A percentile compares a stretch with the other conserved stretches of the same genome.
Conservation (phyloP, 53 echinoderm and acorn worm genomes). For the Stichopus horrens region DNA sequence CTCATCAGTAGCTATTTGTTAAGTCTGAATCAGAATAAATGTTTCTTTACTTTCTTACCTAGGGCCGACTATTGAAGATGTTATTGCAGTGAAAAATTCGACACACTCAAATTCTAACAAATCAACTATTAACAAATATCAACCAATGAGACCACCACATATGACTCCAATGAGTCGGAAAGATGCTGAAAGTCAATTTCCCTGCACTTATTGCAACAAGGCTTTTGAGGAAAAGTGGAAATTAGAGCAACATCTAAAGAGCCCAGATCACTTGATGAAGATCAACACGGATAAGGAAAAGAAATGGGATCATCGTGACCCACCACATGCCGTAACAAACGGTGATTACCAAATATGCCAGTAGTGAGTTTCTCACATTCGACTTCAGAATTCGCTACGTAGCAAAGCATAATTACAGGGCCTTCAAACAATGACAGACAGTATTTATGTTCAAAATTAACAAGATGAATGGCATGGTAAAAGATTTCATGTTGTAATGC, state of each 20-base stretch:
- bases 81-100: conserved; percentile 48
- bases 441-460: too few relatives aligned
- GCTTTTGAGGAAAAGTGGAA: conserved; percentile 59
- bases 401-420: too few relatives aligned
- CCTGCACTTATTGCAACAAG: conserved; percentile 76
- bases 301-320: conserved; percentile 80
- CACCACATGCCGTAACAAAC: conserved; percentile 62
- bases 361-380: conserved; percentile 47
- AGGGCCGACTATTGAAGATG: conserved; percentile 73
- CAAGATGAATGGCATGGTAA: too few relatives aligned
- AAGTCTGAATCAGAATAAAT: too few relatives aligned
- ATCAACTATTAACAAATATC: not conserved
- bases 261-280: conserved; percentile 63
- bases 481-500: too few relatives aligned
- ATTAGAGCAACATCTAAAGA: conserved; percentile 67
- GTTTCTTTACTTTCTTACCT: not conserved
- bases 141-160: not conserved
- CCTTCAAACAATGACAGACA: too few relatives aligned
- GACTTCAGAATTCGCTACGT: too few relatives aligned
- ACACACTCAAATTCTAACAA: not conserved
- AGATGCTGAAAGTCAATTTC: conserved; percentile 26
- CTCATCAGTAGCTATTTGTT: too few relatives aligned
- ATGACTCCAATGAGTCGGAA: not conserved
- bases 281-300: conserved; percentile 89
- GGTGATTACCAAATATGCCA: conserved; percentile 67